Base-by-base conservation (phyloP, 2,113 vertebrate species). In the Fulmarus glacialis region DNA sequence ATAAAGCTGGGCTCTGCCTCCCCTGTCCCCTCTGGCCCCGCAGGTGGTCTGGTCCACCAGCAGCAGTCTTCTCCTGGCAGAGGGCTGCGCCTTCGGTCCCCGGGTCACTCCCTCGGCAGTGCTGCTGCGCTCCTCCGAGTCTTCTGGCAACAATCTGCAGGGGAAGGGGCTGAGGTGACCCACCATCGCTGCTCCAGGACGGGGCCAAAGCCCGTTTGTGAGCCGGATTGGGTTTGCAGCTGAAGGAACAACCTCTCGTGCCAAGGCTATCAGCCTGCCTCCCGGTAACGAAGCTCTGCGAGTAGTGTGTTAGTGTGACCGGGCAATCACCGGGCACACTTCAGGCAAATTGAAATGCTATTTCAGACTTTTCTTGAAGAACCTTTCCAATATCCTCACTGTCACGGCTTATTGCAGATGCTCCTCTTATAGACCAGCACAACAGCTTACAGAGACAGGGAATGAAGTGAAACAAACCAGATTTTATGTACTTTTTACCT, bases 1-100 rank as follows among this genome's bases (percentile, higher is more conserved):
- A 45, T 45, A 45, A 45, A 45, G 43, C 1, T n/a, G 73, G 45
- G 12, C 45, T 87, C 27, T 71, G 32, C 45, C 52, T 26, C 19
- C 24, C 21, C 47, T 40, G 13, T 4, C 60, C 13, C 9, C 24
- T 26, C 47, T 40, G 13, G 5, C 60, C 13, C 9, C 1, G 0
- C 45, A 17, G 8, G 15, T 55, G 59, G 3, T 27, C 30, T 27
- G 27, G 32, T 45, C 56, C 32, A 29, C 29, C 75, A 83, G 42
- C 56, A 47, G 17, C 29, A 47, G 17, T 47, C 26, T 47, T 73
- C 26, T 70, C 21, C 63, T 48, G 30, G 58, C 58, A 42, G 72
- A 48, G 18, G 8, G 34, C 42, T 27, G 29, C 2, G 5, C 60
- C 48, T 38, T 13, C 5, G 2, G 11, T 45, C 64, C 66, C 34